A percentile compares a stretch with the other conserved stretches of the same genome.
Conservation (phyloP, 2,888 invertebrate genomes). For the Drosophila pseudotakahashii region DNA sequence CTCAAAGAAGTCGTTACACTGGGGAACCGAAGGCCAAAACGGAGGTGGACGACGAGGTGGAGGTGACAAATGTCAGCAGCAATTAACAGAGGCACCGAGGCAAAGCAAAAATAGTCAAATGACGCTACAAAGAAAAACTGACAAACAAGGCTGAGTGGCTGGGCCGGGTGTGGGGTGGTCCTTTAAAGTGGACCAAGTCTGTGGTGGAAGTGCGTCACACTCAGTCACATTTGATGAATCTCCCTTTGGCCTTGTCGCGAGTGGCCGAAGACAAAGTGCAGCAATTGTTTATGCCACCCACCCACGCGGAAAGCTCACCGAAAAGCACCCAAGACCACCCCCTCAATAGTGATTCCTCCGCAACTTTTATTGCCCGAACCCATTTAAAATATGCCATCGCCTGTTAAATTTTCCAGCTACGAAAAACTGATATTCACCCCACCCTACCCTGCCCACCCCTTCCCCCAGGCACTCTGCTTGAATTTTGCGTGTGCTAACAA, state of each 20-base stretch:
- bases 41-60: constrained; percentile 14
- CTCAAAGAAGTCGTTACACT: constrained; percentile 2
- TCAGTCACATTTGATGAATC: constrained; percentile 70
- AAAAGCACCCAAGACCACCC: neutral
- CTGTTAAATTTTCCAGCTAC: constrained; percentile 28
- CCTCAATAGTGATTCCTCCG: neutral
- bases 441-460: too few species aligned
- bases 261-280: constrained; percentile 47
- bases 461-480: constrained; percentile 33
- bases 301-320: too few species aligned
- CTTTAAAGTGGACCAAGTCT: constrained; percentile 23
- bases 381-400: constrained; percentile 27
- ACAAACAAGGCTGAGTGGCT: constrained; percentile 32
- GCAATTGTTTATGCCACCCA: constrained; percentile 50
- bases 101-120: constrained; percentile 50
- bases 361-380: constrained; percentile 38
- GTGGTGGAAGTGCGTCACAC: constrained; percentile 35
- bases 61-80: constrained; percentile 70
- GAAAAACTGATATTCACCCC: constrained; percentile 12
- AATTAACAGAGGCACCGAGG: constrained; percentile 64
- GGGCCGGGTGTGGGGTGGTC: neutral
- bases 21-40: constrained; percentile 16
- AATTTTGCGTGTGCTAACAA: constrained; percentile 65
- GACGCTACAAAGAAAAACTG: constrained; percentile 63
- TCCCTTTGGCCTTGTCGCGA: constrained; percentile 77